Conservation (phyloP, 2,888 invertebrate species). For the Netelia virgata region DNA sequence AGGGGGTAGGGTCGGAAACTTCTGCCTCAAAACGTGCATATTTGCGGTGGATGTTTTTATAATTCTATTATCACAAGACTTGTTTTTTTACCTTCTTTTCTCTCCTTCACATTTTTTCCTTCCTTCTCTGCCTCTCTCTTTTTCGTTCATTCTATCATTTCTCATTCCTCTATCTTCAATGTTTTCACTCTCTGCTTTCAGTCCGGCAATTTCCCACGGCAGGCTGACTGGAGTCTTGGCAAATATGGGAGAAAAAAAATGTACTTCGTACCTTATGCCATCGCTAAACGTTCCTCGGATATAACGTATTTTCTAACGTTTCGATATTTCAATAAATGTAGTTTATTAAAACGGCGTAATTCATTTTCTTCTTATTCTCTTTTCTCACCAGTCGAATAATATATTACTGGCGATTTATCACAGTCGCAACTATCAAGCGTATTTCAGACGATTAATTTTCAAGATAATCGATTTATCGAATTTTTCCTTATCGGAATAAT, state of each 20-base stretch:
- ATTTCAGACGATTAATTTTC: too few species aligned
- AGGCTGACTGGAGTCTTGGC: slow-evolving; percentile 45
- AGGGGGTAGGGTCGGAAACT: slow-evolving; percentile 29
- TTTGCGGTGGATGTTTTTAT: slow-evolving; percentile 68
- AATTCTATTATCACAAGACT: slow-evolving; percentile 66
- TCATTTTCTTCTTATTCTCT: too few species aligned
- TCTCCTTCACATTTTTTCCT: slow-evolving; percentile 8
- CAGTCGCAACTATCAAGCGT: too few species aligned
- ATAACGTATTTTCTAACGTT: neutral
- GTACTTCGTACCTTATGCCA: slow-evolving; percentile 9
- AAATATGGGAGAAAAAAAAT: slow-evolving; percentile 48
- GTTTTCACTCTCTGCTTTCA: slow-evolving; percentile 49
- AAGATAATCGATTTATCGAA: neutral
- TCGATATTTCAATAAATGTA: too few species aligned
- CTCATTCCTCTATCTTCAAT: slow-evolving; percentile 35
- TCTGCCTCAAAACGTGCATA: slow-evolving; percentile 64
- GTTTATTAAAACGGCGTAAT: too few species aligned
- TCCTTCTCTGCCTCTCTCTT: slow-evolving; percentile 11
- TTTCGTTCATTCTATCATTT: neutral
- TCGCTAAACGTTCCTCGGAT: neutral
- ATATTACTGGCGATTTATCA: too few species aligned
- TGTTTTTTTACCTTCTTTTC: slow-evolving; percentile 24
- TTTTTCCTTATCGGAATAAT: neutral
- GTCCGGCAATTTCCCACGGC: slow-evolving; percentile 44
- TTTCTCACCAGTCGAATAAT: too few species aligned